A percentile compares a stretch with the other conserved stretches of the same genome.
These are phyloP conservation scores for Tachina lurida DNA, from an alignment of 2,888 invertebrate genomes.

Conservation along the genomic window DNA sequence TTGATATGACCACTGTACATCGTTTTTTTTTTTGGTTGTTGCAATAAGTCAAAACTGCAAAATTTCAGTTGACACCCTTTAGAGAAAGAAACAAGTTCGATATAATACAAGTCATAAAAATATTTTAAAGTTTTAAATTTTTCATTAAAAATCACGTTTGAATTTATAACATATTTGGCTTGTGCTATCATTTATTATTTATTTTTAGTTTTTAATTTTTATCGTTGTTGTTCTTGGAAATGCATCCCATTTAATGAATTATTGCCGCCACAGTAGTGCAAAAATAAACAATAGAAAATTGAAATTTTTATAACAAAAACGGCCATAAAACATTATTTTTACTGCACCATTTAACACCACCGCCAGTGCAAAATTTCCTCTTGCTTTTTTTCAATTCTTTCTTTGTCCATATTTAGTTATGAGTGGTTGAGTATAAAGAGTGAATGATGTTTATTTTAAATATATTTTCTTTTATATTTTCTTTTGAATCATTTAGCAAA, in stretches of 20 bases:
- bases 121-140: slow-evolving; percentile 3
- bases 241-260: slow-evolving; percentile 50
- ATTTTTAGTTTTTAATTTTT: slow-evolving; percentile 45
- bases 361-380: slow-evolving; percentile 17
- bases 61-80: background rate
- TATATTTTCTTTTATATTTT: slow-evolving; percentile 13
- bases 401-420: slow-evolving; percentile 59
- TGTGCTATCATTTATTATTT: slow-evolving; percentile 15
- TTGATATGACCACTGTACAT: too few species aligned
- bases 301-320: slow-evolving; percentile 43
- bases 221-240: slow-evolving; percentile 20
- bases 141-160: slow-evolving; percentile 61
- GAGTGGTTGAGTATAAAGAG: slow-evolving; percentile 59
- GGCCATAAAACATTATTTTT: slow-evolving; percentile 65
- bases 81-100: too few species aligned
- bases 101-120: slow-evolving; percentile 20
- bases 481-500: slow-evolving; percentile 9
- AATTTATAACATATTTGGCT: slow-evolving; percentile 40
- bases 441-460: slow-evolving; percentile 51
- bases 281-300: slow-evolving; percentile 44
- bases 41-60: background rate
- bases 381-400: slow-evolving; percentile 26
- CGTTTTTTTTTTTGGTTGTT: too few species aligned
- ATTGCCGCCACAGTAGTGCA: slow-evolving; percentile 59
- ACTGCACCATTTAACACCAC: slow-evolving; percentile 68